Percentiles rank a stretch among this genome's conserved stretches.
Conservation (phyloP, 2,888 invertebrate genomes). For the Mycalesis mineus region DNA sequence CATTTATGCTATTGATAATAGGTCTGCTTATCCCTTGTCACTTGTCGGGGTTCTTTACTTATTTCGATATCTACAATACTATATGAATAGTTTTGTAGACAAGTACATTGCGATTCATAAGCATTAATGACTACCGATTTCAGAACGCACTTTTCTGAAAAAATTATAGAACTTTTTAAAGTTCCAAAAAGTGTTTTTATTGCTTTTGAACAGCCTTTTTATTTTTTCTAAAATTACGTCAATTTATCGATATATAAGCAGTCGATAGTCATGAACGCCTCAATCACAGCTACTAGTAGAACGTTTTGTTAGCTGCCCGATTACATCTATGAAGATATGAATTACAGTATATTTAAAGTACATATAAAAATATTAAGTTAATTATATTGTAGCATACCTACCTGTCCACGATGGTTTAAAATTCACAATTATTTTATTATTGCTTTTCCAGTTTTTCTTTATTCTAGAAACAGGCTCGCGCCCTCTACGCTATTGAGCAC, state of each 20-base stretch:
- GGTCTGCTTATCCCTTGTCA: slow-evolving; percentile 66
- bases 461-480: slow-evolving; percentile 39
- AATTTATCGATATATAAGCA: slow-evolving; percentile 11
- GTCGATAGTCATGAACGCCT: slow-evolving; percentile 38
- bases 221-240: slow-evolving; percentile 17
- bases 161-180: slow-evolving; percentile 16
- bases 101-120: slow-evolving; percentile 36
- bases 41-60: slow-evolving; percentile 58
- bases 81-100: slow-evolving; percentile 48
- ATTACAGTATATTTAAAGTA: slow-evolving; percentile 75
- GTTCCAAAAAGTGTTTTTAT: slow-evolving; percentile 28
- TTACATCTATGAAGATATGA: slow-evolving; percentile 76
- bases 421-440: slow-evolving; percentile 65
- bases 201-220: slow-evolving; percentile 28
- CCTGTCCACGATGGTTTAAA: slow-evolving; percentile 54
- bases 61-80: slow-evolving; percentile 44
- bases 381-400: slow-evolving; percentile 55
- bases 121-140: slow-evolving; percentile 31
- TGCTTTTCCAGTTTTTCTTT: slow-evolving; percentile 60
- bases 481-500: slow-evolving; percentile 72
- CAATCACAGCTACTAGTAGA: slow-evolving; percentile 52
- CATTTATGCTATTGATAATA: slow-evolving; percentile 72
- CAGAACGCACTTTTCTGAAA: slow-evolving; percentile 19
- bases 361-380: slow-evolving; percentile 76
- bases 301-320: slow-evolving; percentile 63